Evolutionary conservation across 2,888 invertebrate genomes (phyloP).

Genomic region (Nomada lathburiana): DNA sequence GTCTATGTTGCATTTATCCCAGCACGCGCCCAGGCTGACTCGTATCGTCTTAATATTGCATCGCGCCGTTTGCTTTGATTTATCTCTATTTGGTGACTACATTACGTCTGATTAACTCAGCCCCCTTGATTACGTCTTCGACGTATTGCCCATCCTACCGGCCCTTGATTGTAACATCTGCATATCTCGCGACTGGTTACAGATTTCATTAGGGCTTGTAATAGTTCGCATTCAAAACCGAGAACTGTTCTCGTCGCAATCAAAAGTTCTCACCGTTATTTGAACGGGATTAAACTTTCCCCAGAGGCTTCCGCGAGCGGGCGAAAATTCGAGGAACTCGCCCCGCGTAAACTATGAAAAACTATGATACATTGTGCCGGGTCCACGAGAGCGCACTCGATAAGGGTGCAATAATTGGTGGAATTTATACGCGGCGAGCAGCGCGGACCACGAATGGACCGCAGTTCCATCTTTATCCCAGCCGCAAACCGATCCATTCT

Average conservation of each 20-base stretch:
- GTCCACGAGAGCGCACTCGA: background rate
- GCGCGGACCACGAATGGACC: constrained; percentile 5
- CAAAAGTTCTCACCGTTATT: constrained; percentile 36
- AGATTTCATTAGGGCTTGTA: constrained; percentile 45
- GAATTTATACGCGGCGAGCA: constrained; percentile 34
- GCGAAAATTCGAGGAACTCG: background rate
- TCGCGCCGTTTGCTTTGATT: constrained; percentile 60
- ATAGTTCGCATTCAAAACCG: constrained; percentile 27
- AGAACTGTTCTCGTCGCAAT: constrained; percentile 14
- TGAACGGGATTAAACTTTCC: constrained; percentile 44
- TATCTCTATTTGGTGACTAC: constrained; percentile 64
- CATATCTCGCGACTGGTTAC: constrained; percentile 52
- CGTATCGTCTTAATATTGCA: constrained; percentile 50
- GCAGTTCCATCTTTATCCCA: constrained; percentile 37
- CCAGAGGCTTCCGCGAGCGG: constrained; percentile 5
- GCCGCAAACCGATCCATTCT: constrained; percentile 45
- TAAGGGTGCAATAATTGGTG: constrained; percentile 41
- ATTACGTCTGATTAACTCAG: constrained; percentile 64
- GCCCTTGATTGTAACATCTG: constrained; percentile 60
- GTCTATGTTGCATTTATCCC: constrained; percentile 55
- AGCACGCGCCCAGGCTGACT: background rate
- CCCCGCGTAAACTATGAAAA: background rate
- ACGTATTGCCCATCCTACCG: constrained; percentile 49
- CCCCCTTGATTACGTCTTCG: constrained; percentile 56
- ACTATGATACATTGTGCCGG: background rate